Conservation (phyloP, 2,888 invertebrate species). For the Meiosimyza platycephala region DNA sequence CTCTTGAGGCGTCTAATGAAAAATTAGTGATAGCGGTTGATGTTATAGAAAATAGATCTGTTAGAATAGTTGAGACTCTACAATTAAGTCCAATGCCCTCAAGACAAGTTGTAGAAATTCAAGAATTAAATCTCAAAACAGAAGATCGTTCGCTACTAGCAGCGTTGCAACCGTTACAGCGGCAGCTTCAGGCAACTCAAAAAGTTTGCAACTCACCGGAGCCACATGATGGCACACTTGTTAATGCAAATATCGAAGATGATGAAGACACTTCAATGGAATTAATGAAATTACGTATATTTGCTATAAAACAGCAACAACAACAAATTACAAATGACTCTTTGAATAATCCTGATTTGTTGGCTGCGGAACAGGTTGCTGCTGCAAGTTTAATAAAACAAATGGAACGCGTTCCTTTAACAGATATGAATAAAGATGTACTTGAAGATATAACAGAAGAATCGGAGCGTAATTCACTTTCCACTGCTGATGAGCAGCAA, state of each 20-base stretch:
- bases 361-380: constrained; percentile 44
- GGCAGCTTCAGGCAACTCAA: not conserved
- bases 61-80: not conserved
- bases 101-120: not conserved
- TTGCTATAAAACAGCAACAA: constrained; percentile 57
- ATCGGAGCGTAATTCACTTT: constrained; percentile 61
- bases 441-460: constrained; percentile 67
- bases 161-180: not conserved
- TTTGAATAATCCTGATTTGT: constrained; percentile 31
- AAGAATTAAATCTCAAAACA: not conserved
- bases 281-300: constrained; percentile 59
- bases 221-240: not conserved
- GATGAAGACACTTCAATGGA: constrained; percentile 59
- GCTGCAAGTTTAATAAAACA: constrained; percentile 50
- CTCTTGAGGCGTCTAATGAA: not conserved
- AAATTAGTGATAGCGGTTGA: not conserved
- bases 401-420: constrained; percentile 63
- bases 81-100: not conserved
- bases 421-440: constrained; percentile 63
- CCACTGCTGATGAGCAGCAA: constrained; percentile 57
- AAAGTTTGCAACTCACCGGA: constrained; percentile 4
- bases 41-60: not conserved
- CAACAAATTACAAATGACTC: constrained; percentile 21
- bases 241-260: constrained; percentile 49
- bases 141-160: not conserved